Base-by-base conservation (phyloP, 2,113 vertebrate genomes). In the Oenanthe oenanthe region DNA sequence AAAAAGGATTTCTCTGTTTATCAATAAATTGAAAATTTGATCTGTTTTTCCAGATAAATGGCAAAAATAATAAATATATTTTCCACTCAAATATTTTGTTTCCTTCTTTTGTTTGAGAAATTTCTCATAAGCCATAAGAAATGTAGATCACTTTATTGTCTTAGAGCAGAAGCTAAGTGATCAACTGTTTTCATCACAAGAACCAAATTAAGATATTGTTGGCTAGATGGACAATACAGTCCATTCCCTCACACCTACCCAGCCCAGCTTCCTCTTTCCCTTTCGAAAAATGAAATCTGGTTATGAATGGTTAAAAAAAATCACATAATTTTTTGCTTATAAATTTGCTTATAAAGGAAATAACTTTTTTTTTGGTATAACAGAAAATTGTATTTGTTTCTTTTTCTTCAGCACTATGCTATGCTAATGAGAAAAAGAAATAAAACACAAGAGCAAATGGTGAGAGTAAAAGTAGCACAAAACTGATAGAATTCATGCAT, bases 291-390 rank as follows among this genome's bases (percentile, higher is more conserved):
- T 34, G 4, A 54, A 84, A 71, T 53, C 21, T 57, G 28, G 10
- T 79, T 28, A 75, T 56, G 22, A 66, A 56, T 17, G 8, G 10
- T 34, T 81, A 50, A 89, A 73, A 2, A 2, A 58, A 45, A 74
- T 0, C 6, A 29, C 4, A 8, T 31, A 34, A 4, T 10, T 21
- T 66, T 9, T 81, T 85, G 3, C 26, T 45, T 62, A 17, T 25
- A 50, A 50, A 50, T 25, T 50, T 50, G 7, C 24, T 50, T 50
- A 50, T 26, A 25, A 91, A 84, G 8, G 8, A 53, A 84, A 70
- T 1, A 9, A 38, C 29, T 8, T 47, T 38, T 47, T 67, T 86
- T 51, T 1, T 36, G 0, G 0, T 40, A 20, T 26, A 77, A 53
- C 2, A 65, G 6, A 73, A 88, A 73, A 53, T 9, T 10, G 60